Base-by-base conservation (phyloP, 1,140 invertebrate species). In the Prorops nasuta region DNA sequence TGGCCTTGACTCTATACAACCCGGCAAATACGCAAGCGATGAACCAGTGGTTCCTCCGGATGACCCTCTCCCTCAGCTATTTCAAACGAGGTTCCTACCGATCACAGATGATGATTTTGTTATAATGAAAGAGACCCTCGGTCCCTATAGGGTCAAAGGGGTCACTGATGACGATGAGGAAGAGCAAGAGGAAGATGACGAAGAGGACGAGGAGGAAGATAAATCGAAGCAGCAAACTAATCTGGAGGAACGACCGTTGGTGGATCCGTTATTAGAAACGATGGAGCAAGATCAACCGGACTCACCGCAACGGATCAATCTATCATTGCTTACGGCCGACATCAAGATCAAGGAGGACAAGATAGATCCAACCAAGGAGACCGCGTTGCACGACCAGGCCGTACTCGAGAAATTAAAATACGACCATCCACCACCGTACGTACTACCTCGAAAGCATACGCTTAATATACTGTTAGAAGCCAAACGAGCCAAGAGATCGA, bases 401-500 rank as follows among this genome's bases (percentile, higher is more conserved):
- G 31, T 48, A 6, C 10, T 76, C 64, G 72, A 74, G 22, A 67
- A 67, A 28, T 22, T 77, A 0, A 76, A 74, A 22, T 70, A 67
- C 20, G 42, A 50, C 28, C 66, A 61, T 44, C 66, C 65, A 2
- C 66, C 67, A 9, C 72, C 73, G 0, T 72, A 70, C 28, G 63
- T 72, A 1, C 50, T 67, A 47, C 66, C 67, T 1, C 51, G 66
- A 0, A 66, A 62, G 19, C 66, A 61, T 36, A 68, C 67, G 2
- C 39, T 78, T 4, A 53, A 54, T 2, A 55, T 65, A 14, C 58
- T 78, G 9, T 15, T 74, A 1, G 60, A 71, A 34, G 64, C 67
- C 2, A 78, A 78, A 58, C 50, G 61, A 36, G 74, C 74, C 1
- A 67, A 64, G 1, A 66, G 64, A 39, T 77, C 76, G 4, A 51